Evolutionary conservation across 2,888 invertebrate genomes (phyloP).

Genomic region (Metopia argyrocephala): DNA sequence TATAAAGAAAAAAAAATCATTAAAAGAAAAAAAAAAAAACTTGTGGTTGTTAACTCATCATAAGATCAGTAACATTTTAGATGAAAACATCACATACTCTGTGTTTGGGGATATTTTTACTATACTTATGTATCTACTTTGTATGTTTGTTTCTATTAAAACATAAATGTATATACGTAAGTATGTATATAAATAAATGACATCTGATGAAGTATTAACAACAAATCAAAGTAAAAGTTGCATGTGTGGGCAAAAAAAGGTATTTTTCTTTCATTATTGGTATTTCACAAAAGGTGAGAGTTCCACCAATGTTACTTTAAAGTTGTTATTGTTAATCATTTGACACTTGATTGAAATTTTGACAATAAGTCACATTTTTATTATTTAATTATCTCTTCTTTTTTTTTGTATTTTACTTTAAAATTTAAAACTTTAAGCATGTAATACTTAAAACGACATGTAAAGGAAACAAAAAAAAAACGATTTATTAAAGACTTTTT

Average conservation of each 20-base stretch:
- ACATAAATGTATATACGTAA: too few species aligned
- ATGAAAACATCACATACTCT: neutral
- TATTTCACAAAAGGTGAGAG: slow-evolving; percentile 14
- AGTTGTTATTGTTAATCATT: slow-evolving; percentile 24
- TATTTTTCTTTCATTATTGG: neutral
- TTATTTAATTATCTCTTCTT: slow-evolving; percentile 1
- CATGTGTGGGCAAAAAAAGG: slow-evolving; percentile 42
- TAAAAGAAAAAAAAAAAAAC: neutral
- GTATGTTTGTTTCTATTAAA: too few species aligned
- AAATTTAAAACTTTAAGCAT: neutral
- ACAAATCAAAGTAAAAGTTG: slow-evolving; percentile 43
- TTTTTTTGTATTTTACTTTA: neutral
- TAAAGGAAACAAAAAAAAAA: neutral
- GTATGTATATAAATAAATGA: slow-evolving; percentile 23
- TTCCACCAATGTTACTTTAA: neutral
- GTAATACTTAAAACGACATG: neutral
- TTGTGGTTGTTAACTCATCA: neutral
- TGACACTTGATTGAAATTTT: slow-evolving; percentile 44
- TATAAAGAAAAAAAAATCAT: too few species aligned
- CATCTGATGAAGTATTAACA: slow-evolving; percentile 12
- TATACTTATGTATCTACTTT: too few species aligned
- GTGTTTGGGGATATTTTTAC: neutral
- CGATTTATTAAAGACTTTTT: slow-evolving; percentile 3
- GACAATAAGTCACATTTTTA: slow-evolving; percentile 35
- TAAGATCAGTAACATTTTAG: neutral